Conservation (phyloP, 1,140 invertebrate genomes). For the Brachionus asplanchnoidis region DNA sequence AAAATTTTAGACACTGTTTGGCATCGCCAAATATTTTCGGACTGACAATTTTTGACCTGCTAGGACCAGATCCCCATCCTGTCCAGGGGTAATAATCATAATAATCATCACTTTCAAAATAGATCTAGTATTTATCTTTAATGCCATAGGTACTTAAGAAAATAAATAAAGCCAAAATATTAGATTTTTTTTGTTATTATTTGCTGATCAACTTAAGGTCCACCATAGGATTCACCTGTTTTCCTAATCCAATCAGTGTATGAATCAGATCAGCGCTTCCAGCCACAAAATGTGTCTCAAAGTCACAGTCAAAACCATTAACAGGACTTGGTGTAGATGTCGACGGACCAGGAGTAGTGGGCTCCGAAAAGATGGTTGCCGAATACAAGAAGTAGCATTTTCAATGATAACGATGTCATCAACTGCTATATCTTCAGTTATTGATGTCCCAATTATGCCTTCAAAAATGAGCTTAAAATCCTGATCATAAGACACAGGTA, state of each 20-base stretch:
- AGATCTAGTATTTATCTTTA: not conserved
- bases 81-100: too few species aligned
- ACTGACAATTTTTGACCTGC: too few species aligned
- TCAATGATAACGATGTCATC: not conserved
- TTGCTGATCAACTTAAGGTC: conserved; percentile 4
- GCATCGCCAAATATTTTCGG: too few species aligned
- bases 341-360: too few species aligned
- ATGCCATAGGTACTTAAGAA: not conserved
- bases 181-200: not conserved
- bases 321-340: not conserved
- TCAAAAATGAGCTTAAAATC: conserved; percentile 31
- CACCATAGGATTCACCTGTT: not conserved
- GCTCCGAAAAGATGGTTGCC: too few species aligned
- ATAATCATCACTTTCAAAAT: too few species aligned
- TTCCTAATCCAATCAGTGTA: not conserved
- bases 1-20: too few species aligned
- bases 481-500: not conserved
- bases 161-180: not conserved
- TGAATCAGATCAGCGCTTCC: conserved; percentile 43
- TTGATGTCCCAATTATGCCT: not conserved
- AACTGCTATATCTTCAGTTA: not conserved
- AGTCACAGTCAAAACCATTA: conserved; percentile 46
- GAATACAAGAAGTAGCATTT: too few species aligned
- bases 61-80: too few species aligned
- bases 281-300: conserved; percentile 50